Evolutionary conservation across 2,888 invertebrate genomes (phyloP).

Genomic region (Melipona beecheii): DNA sequence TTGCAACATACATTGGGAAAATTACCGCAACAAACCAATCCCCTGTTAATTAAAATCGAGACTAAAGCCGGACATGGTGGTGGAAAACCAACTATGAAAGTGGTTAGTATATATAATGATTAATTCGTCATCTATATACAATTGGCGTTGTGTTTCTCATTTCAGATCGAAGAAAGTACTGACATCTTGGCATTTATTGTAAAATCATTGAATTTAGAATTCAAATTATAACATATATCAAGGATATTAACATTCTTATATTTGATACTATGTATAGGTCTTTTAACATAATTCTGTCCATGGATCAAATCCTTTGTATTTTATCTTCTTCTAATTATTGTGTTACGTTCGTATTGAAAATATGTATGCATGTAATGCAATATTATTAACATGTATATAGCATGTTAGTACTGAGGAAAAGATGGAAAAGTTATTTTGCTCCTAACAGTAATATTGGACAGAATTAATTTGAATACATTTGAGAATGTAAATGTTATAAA

Average conservation of each 20-base stretch:
- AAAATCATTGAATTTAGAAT: constrained; percentile 89
- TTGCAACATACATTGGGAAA: constrained; percentile 91
- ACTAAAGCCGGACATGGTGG: constrained; percentile 98
- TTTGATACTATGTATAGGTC: constrained; percentile 39
- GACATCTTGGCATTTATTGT: constrained; percentile 95
- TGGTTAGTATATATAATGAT: constrained; percentile 86
- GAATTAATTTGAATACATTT: constrained; percentile 24
- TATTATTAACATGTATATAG: neutral
- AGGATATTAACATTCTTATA: constrained; percentile 27
- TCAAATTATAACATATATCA: constrained; percentile 78
- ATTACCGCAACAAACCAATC: constrained; percentile 90
- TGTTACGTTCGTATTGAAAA: neutral
- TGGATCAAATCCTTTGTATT: neutral
- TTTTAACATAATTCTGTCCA: constrained; percentile 7
- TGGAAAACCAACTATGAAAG: constrained; percentile 97
- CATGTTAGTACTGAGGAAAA: neutral
- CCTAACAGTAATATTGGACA: neutral
- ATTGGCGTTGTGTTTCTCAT: constrained; percentile 68
- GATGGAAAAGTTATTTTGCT: neutral
- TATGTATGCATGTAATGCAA: neutral
- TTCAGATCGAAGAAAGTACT: constrained; percentile 96
- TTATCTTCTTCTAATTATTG: neutral
- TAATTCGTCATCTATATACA: neutral
- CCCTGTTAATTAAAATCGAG: constrained; percentile 95
- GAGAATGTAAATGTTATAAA: constrained; percentile 30